A percentile compares a stretch with the other conserved stretches of the same genome.
These are phyloP conservation scores for Drosophila kikkawai DNA, from an alignment of 1,140 invertebrate species.

Conservation along the genomic window DNA sequence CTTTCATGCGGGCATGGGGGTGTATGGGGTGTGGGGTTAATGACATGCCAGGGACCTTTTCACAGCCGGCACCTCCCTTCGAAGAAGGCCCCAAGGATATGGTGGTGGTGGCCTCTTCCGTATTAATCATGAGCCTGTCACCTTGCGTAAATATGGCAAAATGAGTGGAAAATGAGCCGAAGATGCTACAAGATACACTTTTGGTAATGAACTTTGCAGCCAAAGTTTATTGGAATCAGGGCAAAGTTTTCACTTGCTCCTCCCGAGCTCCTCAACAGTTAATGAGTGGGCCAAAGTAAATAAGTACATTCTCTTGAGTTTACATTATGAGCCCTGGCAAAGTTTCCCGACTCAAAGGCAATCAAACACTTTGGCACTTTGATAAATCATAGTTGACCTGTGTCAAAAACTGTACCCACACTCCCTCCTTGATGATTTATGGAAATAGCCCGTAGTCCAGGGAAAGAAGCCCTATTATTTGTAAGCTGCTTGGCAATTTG, in stretches of 20 bases:
- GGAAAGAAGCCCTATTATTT: constrained; percentile 2
- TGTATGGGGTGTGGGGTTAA: constrained; percentile 36
- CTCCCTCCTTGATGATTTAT: constrained; percentile 42
- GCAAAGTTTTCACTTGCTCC: constrained; percentile 54
- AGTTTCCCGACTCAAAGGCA: constrained; percentile 34
- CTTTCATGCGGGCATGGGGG: constrained; percentile 30
- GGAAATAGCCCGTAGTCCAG: not conserved
- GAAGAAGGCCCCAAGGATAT: not conserved
- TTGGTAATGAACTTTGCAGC: constrained; percentile 68
- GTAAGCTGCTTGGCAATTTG: constrained; percentile 60
- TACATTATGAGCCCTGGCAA: constrained; percentile 26
- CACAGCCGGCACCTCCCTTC: constrained; percentile 3
- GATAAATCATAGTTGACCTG: constrained; percentile 51
- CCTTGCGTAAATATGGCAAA: constrained; percentile 79
- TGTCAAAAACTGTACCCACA: constrained; percentile 21
- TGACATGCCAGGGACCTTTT: constrained; percentile 51
- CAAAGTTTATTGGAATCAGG: constrained; percentile 64
- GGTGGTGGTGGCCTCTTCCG: constrained; percentile 18
- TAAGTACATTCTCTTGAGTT: constrained; percentile 41
- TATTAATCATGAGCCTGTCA: constrained; percentile 80
- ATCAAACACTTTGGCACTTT: constrained; percentile 58
- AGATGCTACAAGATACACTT: constrained; percentile 42
- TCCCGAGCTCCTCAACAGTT: constrained; percentile 32
- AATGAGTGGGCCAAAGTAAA: constrained; percentile 58
- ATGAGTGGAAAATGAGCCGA: constrained; percentile 67